phyloP scores from a whole-genome alignment of 2,797 vertebrate genomes.

The Setipinna tenuifilis region DNA sequence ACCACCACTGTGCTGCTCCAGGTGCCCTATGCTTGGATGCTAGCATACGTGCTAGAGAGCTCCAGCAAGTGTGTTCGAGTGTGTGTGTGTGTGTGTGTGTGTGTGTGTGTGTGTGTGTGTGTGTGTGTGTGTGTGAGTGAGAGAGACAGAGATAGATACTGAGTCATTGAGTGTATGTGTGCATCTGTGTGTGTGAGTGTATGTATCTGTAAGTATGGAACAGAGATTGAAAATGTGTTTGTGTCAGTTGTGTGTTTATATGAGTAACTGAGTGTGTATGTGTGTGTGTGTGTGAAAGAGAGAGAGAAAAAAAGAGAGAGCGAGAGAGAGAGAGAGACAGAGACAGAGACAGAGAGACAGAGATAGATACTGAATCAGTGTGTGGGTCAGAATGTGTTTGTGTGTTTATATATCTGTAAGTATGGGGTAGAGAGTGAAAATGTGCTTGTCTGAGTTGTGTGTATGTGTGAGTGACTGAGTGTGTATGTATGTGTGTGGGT shows the following conservation, averaged over 20 bases:
- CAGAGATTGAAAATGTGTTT: too few species aligned
- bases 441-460: too few species aligned
- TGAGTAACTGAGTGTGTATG: not conserved
- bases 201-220: not conserved
- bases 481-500: too few species aligned
- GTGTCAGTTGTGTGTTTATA: not conserved
- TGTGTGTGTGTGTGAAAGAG: not conserved
- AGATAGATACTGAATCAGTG: not conserved
- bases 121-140: conserved; percentile 30
- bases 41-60: not conserved
- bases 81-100: not conserved
- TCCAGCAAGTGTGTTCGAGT: not conserved
- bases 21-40: not conserved
- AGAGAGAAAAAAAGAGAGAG: conserved; percentile 4
- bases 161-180: not conserved
- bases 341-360: not conserved
- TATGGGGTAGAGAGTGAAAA: too few species aligned
- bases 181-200: not conserved
- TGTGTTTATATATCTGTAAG: too few species aligned
- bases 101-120: conserved; percentile 1
- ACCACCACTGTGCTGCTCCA: not conserved
- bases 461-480: too few species aligned
- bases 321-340: conserved; percentile 47
- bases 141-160: conserved; percentile 25
- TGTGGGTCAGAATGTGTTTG: too few species aligned